Conservation (phyloP, 1,140 invertebrate species). For the Lanistes nyassanus region DNA sequence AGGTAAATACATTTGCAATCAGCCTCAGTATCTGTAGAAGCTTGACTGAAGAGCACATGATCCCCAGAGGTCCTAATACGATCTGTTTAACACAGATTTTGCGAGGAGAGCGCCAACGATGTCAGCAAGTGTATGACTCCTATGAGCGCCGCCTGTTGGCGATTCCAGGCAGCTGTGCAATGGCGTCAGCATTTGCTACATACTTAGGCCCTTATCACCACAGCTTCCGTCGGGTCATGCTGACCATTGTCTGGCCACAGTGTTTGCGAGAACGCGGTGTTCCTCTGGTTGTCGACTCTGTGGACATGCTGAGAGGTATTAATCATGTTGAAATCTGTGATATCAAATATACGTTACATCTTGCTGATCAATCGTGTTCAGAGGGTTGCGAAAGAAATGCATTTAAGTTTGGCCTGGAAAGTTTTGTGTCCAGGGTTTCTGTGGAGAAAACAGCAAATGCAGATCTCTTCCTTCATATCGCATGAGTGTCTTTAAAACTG, state of each 20-base stretch:
- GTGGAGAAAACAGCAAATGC: too few species aligned
- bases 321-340: not conserved
- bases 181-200: conserved; percentile 60
- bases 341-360: too few species aligned
- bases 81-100: conserved; percentile 48
- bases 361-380: too few species aligned
- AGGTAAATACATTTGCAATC: too few species aligned
- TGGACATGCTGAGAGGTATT: conserved; percentile 61
- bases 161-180: conserved; percentile 61
- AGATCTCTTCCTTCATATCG: too few species aligned
- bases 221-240: conserved; percentile 61
- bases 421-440: too few species aligned
- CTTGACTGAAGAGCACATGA: too few species aligned
- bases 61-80: too few species aligned
- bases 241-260: conserved; percentile 65
- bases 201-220: conserved; percentile 66
- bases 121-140: conserved; percentile 63
- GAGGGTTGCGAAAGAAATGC: too few species aligned
- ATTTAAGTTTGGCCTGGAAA: too few species aligned
- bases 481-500: too few species aligned
- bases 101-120: conserved; percentile 58
- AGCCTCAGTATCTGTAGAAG: too few species aligned
- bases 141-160: conserved; percentile 51
- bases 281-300: conserved; percentile 62
- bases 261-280: conserved; percentile 64